These are phyloP conservation scores for Agelaius tricolor DNA, from an alignment of 2,113 vertebrate species.

Conservation along the genomic window DNA sequence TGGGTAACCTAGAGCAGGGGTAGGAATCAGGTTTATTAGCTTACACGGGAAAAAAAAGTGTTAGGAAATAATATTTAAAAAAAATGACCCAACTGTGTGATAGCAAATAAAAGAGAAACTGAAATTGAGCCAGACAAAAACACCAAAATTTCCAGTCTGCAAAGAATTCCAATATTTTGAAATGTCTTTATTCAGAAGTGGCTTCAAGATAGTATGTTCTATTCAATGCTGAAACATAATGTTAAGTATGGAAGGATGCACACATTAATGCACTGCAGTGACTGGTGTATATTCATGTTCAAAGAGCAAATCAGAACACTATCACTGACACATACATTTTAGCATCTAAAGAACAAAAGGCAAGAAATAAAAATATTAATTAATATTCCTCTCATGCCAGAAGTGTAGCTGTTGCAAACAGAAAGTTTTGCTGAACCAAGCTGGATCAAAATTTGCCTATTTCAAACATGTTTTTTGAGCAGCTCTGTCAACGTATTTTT, in stretches of 20 bases:
- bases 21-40: neutral
- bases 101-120: neutral
- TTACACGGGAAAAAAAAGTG: neutral
- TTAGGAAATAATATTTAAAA: neutral
- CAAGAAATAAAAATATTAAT: constrained; percentile 12
- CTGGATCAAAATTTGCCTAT: neutral
- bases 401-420: neutral
- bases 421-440: neutral
- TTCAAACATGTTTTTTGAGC: neutral
- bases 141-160: neutral
- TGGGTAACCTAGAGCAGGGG: neutral
- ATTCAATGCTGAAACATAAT: neutral
- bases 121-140: neutral
- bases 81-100: neutral
- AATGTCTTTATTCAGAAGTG: neutral
- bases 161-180: neutral
- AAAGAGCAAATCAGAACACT: neutral
- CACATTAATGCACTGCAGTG: neutral
- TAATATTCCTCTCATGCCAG: neutral
- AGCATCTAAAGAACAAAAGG: neutral
- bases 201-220: neutral
- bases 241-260: neutral
- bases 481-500: neutral
- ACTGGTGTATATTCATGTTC: neutral
- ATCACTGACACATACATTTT: neutral